phyloP scores from a whole-genome alignment of 2,888 invertebrate species.

The Heliconius sara region DNA sequence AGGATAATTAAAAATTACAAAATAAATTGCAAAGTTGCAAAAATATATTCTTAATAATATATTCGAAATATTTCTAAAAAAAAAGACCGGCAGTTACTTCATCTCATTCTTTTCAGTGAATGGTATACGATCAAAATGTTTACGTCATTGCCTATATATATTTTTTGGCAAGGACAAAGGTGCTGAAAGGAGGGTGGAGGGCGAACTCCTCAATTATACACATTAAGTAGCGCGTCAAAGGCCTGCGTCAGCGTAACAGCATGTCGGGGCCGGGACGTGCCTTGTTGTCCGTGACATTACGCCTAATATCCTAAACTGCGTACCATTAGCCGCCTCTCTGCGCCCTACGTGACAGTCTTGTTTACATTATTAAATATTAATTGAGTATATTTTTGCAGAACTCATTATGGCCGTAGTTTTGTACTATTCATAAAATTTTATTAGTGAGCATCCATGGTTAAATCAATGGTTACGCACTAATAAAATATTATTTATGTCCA shows the following conservation, averaged over 20 bases:
- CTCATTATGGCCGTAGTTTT: not conserved
- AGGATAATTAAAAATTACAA: too few relatives aligned
- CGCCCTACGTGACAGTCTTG: not conserved
- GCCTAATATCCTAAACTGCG: constrained; percentile 26
- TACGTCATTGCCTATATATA: constrained; percentile 23
- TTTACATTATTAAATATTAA: not conserved
- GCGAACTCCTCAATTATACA: constrained; percentile 41
- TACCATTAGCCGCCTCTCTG: constrained; percentile 18
- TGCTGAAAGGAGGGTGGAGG: not conserved
- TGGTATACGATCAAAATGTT: constrained; percentile 12
- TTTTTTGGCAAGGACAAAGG: not conserved
- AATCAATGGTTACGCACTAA: too few relatives aligned
- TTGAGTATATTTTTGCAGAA: not conserved
- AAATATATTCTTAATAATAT: too few relatives aligned
- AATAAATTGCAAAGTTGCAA: too few relatives aligned
- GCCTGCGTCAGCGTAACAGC: constrained; percentile 33
- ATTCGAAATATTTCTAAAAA: too few relatives aligned
- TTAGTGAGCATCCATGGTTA: not conserved
- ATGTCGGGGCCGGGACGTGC: constrained; percentile 26
- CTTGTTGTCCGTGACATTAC: constrained; percentile 37
- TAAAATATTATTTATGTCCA: too few relatives aligned
- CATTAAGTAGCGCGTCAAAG: constrained; percentile 38
- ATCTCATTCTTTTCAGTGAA: not conserved
- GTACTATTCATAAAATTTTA: not conserved
- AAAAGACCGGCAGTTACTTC: too few relatives aligned